phyloP scores from a whole-genome alignment of 2,888 invertebrate species.

The Hydriomena furcata region DNA sequence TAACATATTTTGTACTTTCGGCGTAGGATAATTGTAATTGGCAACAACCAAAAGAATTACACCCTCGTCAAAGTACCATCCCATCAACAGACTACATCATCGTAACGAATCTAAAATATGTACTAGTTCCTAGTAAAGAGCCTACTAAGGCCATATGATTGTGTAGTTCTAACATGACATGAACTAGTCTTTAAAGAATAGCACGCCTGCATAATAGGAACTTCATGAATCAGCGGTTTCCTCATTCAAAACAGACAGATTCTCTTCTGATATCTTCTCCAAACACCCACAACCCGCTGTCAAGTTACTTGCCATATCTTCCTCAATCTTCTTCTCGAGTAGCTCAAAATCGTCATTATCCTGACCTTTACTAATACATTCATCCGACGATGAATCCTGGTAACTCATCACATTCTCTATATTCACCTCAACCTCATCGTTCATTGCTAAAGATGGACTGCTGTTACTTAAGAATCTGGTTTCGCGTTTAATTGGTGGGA shows the following conservation, averaged over 20 bases:
- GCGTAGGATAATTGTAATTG: constrained; percentile 12
- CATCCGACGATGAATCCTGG: constrained; percentile 76
- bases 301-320: constrained; percentile 54
- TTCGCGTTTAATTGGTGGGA: constrained; percentile 50
- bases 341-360: constrained; percentile 70
- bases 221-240: constrained; percentile 47
- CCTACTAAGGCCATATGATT: neutral
- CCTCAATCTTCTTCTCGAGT: constrained; percentile 67
- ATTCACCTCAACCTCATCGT: constrained; percentile 65
- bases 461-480: constrained; percentile 63
- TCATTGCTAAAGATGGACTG: constrained; percentile 58
- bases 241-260: constrained; percentile 62
- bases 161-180: too few species aligned
- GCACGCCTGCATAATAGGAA: too few species aligned
- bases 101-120: neutral
- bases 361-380: constrained; percentile 56
- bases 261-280: constrained; percentile 75
- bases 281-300: constrained; percentile 56
- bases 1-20: constrained; percentile 31
- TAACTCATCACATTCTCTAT: constrained; percentile 71
- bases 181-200: too few species aligned
- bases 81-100: constrained; percentile 6
- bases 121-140: neutral
- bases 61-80: neutral
- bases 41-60: constrained; percentile 1